phyloP scores from a whole-genome alignment of 2,113 vertebrate species.

The Atlantisia rogersi region DNA sequence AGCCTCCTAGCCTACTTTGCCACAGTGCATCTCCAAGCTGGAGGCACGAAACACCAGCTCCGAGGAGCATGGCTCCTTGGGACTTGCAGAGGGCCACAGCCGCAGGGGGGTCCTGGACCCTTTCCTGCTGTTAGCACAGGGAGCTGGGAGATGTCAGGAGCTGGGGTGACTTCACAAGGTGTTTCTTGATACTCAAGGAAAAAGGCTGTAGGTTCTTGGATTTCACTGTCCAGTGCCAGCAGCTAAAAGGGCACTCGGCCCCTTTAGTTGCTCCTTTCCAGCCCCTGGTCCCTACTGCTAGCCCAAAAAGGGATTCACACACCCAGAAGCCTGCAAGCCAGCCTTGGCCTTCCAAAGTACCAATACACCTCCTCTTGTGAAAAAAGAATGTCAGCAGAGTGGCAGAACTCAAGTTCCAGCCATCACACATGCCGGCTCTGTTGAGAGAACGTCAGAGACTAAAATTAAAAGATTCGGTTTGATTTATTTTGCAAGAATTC shows the following conservation, averaged over 20 bases:
- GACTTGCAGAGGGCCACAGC: not conserved
- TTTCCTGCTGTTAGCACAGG: not conserved
- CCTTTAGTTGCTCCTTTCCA: not conserved
- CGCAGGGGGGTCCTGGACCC: accelerated
- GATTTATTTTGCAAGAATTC: constrained; percentile 1
- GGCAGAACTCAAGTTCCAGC: not conserved
- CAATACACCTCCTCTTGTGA: not conserved
- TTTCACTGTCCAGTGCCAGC: not conserved
- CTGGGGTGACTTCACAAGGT: not conserved
- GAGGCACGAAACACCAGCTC: not conserved
- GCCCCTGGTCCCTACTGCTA: not conserved
- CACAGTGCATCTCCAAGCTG: accelerated
- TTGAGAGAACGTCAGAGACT: not conserved
- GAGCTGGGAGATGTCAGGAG: not conserved
- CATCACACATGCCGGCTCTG: not conserved
- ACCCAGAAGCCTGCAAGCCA: not conserved
- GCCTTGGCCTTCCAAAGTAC: not conserved
- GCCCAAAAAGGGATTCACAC: not conserved
- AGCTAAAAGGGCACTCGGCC: not conserved
- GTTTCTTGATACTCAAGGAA: not conserved
- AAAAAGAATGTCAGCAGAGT: accelerated
- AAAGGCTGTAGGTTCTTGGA: not conserved
- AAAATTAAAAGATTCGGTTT: not conserved
- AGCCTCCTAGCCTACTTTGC: not conserved
- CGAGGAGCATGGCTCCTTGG: not conserved